Percentiles rank a stretch among this genome's conserved stretches.
phyloP scores from a whole-genome alignment of 2,113 vertebrate genomes.

The Mus musculus region GRCm39 chr4:144628501-144629000 shows the following conservation, averaged over 20 bases:
- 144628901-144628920: no score
- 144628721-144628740: fast-evolving
- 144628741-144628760: background rate
- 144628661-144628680: background rate
- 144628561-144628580: background rate
- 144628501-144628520: background rate
- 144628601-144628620: background rate
- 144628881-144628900: background rate
- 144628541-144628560: background rate
- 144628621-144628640: slow-evolving; percentile 1
- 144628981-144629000: background rate
- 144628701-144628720: fast-evolving
- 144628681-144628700: background rate
- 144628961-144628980: background rate
- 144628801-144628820: background rate
- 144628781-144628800: background rate
- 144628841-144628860: background rate
- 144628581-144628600: background rate
- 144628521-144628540: background rate
- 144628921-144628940: background rate
- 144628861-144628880: background rate
- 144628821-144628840: background rate
- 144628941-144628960: fast-evolving
- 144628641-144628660: background rate
- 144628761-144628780: background rate